Evolutionary conservation across 2,113 vertebrate species (phyloP).

Genomic region (Budorcas taxicolor): DNA sequence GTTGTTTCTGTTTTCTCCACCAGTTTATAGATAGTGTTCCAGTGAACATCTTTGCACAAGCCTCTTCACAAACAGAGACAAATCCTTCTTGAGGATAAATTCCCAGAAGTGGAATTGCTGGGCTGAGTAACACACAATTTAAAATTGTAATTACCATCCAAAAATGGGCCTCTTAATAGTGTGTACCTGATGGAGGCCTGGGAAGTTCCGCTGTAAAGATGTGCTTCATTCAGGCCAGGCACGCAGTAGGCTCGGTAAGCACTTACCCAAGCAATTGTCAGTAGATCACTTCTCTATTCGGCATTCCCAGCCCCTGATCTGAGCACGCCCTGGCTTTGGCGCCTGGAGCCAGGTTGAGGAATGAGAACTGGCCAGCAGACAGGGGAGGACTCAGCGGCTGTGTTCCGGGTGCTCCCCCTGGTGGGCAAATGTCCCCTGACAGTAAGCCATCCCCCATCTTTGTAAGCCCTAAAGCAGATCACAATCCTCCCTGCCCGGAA

Average conservation of each 20-base stretch:
- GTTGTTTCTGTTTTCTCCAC: not conserved
- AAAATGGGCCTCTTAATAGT: not conserved
- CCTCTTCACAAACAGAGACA: not conserved
- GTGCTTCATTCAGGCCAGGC: not conserved
- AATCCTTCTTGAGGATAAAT: not conserved
- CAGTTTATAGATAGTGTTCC: not conserved
- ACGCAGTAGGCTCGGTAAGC: not conserved
- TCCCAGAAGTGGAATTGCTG: not conserved
- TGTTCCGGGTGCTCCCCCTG: conserved; percentile 55
- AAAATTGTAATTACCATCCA: not conserved
- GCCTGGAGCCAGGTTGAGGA: not conserved
- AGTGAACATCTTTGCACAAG: not conserved
- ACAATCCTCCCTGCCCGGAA: not conserved
- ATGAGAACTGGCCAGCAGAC: not conserved
- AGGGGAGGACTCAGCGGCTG: not conserved
- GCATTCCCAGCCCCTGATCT: not conserved
- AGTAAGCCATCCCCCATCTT: not conserved
- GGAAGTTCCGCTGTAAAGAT: not conserved
- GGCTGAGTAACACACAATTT: not conserved
- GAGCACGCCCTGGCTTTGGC: not conserved
- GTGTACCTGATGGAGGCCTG: not conserved
- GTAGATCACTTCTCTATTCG: not conserved
- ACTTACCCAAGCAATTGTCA: not conserved
- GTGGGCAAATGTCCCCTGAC: conserved; percentile 35
- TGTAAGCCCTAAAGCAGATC: not conserved